Conservation (phyloP, 2,797 vertebrate species). For the Epinephelus awoara region DNA sequence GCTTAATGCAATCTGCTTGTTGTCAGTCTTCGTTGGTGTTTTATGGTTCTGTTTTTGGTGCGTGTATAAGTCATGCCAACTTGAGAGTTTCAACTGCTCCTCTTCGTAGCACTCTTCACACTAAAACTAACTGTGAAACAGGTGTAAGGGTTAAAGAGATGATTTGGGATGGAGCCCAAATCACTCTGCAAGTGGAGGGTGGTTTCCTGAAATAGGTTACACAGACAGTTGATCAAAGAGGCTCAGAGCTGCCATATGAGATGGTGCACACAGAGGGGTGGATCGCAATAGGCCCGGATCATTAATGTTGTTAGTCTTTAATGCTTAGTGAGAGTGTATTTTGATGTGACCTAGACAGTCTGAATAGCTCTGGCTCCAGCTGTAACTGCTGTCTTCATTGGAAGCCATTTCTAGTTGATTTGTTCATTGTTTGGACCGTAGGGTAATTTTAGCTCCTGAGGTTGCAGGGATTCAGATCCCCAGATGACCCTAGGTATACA, state of each 20-base stretch:
- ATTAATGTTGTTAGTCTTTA: conserved; percentile 43
- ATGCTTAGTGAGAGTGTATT: conserved; percentile 42
- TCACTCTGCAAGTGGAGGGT: not conserved
- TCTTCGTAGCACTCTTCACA: not conserved
- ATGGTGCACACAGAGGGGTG: not conserved
- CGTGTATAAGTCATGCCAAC: not conserved
- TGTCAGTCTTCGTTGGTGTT: not conserved
- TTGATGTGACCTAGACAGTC: conserved; percentile 29
- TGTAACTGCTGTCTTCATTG: conserved; percentile 30
- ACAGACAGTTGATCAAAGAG: conserved; percentile 4
- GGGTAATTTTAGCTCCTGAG: conserved; percentile 18
- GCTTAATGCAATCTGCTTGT: not conserved
- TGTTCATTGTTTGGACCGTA: conserved; percentile 18
- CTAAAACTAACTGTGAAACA: not conserved
- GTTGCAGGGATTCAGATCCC: conserved; percentile 12
- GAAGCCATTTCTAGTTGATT: conserved; percentile 43
- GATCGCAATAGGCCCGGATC: conserved; percentile 20
- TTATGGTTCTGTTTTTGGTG: not conserved
- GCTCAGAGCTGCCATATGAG: conserved; percentile 27
- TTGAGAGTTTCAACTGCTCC: not conserved
- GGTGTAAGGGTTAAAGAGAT: not conserved
- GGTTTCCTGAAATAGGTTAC: conserved; percentile 21
- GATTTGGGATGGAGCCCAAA: not conserved
- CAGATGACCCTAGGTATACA: not conserved
- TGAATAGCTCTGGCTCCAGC: conserved; percentile 43